These are phyloP conservation scores for Chalcis sispes DNA, from an alignment of 2,888 invertebrate genomes.

Conservation along the genomic window DNA sequence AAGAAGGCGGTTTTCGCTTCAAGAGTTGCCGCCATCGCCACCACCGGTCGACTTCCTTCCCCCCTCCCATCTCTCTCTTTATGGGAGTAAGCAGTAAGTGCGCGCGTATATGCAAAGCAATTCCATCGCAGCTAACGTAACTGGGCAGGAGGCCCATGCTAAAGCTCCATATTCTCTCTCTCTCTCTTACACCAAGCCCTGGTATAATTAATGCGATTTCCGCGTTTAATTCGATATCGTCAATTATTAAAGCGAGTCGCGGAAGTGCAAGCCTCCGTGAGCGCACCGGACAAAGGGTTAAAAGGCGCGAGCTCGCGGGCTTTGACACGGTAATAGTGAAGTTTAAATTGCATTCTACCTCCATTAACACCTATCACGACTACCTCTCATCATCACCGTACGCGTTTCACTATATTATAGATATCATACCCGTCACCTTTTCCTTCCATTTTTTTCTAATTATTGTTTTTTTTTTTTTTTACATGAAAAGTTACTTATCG, in stretches of 20 bases:
- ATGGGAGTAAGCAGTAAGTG: too few species aligned
- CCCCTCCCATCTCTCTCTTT: too few species aligned
- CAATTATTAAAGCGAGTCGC: conserved; percentile 36
- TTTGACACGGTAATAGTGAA: conserved; percentile 54
- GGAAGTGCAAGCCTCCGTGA: conserved; percentile 14
- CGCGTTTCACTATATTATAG: not conserved
- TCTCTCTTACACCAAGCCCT: too few species aligned
- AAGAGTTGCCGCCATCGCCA: too few species aligned
- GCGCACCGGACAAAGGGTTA: conserved; percentile 33
- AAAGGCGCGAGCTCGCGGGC: conserved; percentile 30
- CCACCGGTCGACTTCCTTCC: too few species aligned
- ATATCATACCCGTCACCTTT: too few species aligned
- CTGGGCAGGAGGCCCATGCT: too few species aligned
- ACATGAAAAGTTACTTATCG: conserved; percentile 7
- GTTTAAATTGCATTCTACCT: conserved; percentile 59
- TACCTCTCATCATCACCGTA: too few species aligned
- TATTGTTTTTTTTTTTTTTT: not conserved
- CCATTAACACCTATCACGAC: conserved; percentile 52
- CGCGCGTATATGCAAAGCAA: too few species aligned
- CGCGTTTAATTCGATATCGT: conserved; percentile 45
- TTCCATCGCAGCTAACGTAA: too few species aligned
- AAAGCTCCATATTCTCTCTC: too few species aligned
- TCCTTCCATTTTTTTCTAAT: conserved; percentile 1
- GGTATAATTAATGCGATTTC: conserved; percentile 47
- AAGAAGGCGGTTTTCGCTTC: conserved; percentile 34